Evolutionary conservation across 2,797 vertebrate genomes (phyloP).

Genomic region (Ciconia nigra): DNA sequence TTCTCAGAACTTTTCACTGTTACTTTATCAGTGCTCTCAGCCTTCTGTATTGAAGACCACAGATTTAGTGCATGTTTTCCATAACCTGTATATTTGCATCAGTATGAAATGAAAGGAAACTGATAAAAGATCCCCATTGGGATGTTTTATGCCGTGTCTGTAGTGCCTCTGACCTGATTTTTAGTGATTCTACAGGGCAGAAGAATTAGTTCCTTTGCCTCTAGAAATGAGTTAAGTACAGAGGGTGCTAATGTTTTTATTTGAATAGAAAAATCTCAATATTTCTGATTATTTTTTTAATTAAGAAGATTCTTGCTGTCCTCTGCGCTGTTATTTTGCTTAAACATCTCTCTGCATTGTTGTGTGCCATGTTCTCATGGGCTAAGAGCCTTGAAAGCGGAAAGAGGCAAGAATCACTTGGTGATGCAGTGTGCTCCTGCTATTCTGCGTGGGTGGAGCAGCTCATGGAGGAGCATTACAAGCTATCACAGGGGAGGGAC

Average conservation of each 20-base stretch:
- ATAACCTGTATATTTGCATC: not conserved
- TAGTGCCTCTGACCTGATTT: not conserved
- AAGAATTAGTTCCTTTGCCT: not conserved
- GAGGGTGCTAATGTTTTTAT: not conserved
- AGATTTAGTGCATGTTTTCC: not conserved
- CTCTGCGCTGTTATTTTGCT: not conserved
- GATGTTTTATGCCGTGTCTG: not conserved
- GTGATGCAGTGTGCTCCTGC: not conserved
- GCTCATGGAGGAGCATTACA: not conserved
- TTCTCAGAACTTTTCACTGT: not conserved
- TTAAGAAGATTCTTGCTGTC: not conserved
- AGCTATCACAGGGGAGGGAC: not conserved
- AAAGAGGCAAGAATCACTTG: not conserved
- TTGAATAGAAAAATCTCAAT: not conserved
- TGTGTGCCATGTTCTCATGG: not conserved
- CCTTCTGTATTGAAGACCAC: not conserved
- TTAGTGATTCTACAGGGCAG: not conserved
- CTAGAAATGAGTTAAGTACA: not conserved
- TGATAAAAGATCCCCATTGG: not conserved
- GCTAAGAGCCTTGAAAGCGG: not conserved
- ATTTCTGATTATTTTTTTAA: not conserved
- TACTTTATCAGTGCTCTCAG: not conserved
- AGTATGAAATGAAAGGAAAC: not conserved
- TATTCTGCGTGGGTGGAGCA: not conserved
- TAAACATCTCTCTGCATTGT: not conserved